Evolutionary conservation across 2,888 invertebrate genomes (phyloP).

Genomic region (Drosophila nr. medialis): DNA sequence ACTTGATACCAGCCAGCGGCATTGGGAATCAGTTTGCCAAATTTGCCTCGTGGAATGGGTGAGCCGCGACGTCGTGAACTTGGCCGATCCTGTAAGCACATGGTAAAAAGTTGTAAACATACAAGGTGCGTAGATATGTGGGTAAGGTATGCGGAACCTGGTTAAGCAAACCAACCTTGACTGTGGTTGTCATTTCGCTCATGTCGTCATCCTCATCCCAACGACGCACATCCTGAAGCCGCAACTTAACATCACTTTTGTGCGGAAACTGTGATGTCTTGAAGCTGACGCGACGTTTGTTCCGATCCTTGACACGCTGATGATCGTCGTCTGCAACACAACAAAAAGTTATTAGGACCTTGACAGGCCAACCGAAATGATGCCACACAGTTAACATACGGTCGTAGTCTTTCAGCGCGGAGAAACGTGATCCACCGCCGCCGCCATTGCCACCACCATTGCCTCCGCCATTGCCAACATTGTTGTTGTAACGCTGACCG

Average conservation of each 20-base stretch:
- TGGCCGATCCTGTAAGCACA: conserved; percentile 63
- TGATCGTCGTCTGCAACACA: conserved; percentile 73
- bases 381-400: conserved; percentile 63
- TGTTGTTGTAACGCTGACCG: conserved; percentile 70
- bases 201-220: conserved; percentile 84
- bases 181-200: conserved; percentile 71
- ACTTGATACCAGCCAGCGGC: conserved; percentile 90
- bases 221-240: conserved; percentile 70
- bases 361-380: background rate
- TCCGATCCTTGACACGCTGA: conserved; percentile 78
- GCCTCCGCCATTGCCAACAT: conserved; percentile 49
- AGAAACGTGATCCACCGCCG: conserved; percentile 77
- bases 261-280: conserved; percentile 78
- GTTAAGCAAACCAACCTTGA: conserved; percentile 45
- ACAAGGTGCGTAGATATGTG: background rate
- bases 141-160: background rate
- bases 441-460: conserved; percentile 29
- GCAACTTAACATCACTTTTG: conserved; percentile 65
- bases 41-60: conserved; percentile 74
- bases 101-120: background rate
- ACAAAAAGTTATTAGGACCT: background rate
- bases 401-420: conserved; percentile 73
- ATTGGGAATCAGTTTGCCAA: conserved; percentile 81
- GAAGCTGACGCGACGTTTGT: conserved; percentile 84
- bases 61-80: conserved; percentile 64